phyloP scores from a whole-genome alignment of 2,797 vertebrate species.

The Peromyscus nudipes region DNA sequence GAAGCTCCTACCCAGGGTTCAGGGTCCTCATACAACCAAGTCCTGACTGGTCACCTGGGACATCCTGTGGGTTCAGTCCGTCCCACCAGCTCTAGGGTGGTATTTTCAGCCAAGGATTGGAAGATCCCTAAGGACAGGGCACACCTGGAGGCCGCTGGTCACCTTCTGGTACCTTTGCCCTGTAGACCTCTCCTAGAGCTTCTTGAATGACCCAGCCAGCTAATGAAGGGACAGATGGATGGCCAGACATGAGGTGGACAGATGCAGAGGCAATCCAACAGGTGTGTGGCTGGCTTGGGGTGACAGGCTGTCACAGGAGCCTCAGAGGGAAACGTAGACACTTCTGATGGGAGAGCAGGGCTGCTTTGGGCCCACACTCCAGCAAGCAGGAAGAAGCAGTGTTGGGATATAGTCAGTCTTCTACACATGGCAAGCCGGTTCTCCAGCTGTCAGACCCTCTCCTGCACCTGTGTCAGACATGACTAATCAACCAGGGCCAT shows the following conservation, averaged over 20 bases:
- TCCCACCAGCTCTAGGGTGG: not conserved
- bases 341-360: rapidly evolving
- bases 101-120: not conserved
- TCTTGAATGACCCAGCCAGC: not conserved
- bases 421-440: rapidly evolving
- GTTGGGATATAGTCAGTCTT: rapidly evolving
- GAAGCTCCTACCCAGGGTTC: not conserved
- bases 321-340: rapidly evolving
- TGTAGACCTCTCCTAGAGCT: not conserved
- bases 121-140: not conserved
- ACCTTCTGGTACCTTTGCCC: not conserved
- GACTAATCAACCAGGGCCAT: not conserved
- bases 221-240: not conserved
- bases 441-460: not conserved
- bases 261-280: not conserved
- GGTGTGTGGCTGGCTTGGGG: not conserved
- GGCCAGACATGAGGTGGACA: rapidly evolving
- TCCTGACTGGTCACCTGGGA: not conserved
- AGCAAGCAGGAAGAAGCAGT: no score
- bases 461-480: not conserved
- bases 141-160: not conserved
- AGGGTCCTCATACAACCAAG: not conserved
- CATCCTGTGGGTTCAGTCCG: not conserved
- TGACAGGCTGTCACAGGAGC: not conserved
- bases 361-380: rapidly evolving